Base-by-base conservation (phyloP, 2,888 invertebrate genomes). In the Aleiodes testaceus region DNA sequence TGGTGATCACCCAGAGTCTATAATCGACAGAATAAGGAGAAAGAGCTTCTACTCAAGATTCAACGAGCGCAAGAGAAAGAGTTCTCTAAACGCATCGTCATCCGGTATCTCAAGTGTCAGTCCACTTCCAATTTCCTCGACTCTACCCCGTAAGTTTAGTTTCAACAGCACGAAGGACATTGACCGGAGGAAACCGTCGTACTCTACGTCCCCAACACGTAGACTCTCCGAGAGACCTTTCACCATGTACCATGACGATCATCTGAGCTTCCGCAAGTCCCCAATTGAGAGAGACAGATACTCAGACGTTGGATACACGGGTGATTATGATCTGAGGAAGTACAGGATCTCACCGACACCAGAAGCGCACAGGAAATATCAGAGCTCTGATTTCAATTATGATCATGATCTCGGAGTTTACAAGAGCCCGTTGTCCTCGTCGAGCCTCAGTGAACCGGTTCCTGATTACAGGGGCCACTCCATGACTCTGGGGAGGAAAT, bases 11-110 rank as follows among this genome's bases (percentile, higher is more conserved):
- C 76, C 80, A 2, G 95, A 95, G 82, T 95, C 95, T 72, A 92
- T 97, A 50, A 93, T 93, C 66, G 97, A 97, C 82, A 90, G 97
- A 80, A 97, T 97, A 80, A 90, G 95, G 78, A 90, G 97, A 42
- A 95, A 96, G 85, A 96, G 96, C 85, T 97, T 95, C 88, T 97
- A 96, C 84, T 92, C 94, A 12, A 90, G 96, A 78, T 97, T 97
- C 85, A 96, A 97, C 84, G 95, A 96, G 82, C 92, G 94, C 84
- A 94, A 94, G 80, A 90, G 93, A 75, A 93, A 92, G 81, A 92
- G 92, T 80, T 92, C 90, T 79, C 88, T 93, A 76, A 92, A 92
- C 9, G 91, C 91, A 16, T 91, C 92, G 11, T 78, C 85, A 9
- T 79, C 85, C 1, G 81, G 83, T 9, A 66, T 82, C 0, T 71